These are phyloP conservation scores for Pseudorhombus dupliciocellatus DNA, from an alignment of 2,113 vertebrate genomes.

Conservation along the genomic window DNA sequence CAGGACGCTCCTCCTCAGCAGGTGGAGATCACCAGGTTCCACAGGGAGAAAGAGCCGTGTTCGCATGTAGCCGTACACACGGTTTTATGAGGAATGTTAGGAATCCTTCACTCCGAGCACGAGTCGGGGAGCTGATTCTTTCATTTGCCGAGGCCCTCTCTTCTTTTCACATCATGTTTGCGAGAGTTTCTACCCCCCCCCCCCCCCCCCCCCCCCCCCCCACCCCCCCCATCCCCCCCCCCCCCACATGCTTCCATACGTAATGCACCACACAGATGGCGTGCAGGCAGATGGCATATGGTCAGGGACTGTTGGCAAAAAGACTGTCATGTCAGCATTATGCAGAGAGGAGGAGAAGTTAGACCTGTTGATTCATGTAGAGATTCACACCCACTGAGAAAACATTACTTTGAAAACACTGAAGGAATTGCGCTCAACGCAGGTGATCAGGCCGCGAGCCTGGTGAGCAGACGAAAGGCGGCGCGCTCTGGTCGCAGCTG, in stretches of 20 bases:
- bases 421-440: neutral
- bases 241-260: neutral
- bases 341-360: neutral
- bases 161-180: neutral
- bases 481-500: conserved; percentile 54
- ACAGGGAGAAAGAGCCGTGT: neutral
- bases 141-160: conserved; percentile 10
- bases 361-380: neutral
- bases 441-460: conserved; percentile 42
- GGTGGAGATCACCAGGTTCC: neutral
- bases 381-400: no score
- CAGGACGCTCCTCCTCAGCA: no score
- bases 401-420: neutral
- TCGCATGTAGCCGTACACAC: conserved; percentile 14
- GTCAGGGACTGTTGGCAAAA: conserved; percentile 35
- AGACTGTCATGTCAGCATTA: conserved; percentile 19
- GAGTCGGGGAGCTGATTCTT: conserved; percentile 4
- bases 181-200: neutral
- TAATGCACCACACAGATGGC: conserved; percentile 50
- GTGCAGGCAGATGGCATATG: conserved; percentile 41
- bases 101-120: conserved; percentile 49
- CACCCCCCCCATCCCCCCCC: neutral
- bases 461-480: conserved; percentile 13
- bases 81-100: conserved; percentile 62
- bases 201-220: neutral